Evolutionary conservation across 2,888 invertebrate species (phyloP).

Genomic region (Caradrina kadenii): DNA sequence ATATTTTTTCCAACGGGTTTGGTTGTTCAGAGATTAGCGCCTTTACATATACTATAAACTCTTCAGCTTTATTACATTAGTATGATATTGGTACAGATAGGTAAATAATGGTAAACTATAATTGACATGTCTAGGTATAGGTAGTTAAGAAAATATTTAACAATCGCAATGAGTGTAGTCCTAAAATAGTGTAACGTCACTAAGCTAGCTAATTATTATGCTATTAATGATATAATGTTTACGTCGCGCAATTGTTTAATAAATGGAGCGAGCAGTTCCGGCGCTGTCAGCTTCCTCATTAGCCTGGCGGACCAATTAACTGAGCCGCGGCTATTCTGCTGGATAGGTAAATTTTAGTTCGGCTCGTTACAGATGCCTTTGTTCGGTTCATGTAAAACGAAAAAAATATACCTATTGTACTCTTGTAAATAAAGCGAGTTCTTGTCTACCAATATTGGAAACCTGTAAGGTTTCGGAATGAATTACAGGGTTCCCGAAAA

Average conservation of each 20-base stretch:
- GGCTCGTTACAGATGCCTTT: constrained; percentile 52
- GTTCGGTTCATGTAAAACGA: constrained; percentile 42
- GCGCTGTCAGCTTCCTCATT: constrained; percentile 89
- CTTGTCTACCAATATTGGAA: constrained; percentile 1
- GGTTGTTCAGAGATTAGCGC: no score
- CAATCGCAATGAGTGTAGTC: neutral
- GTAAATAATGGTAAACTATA: no score
- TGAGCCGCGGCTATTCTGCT: constrained; percentile 77
- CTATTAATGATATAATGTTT: constrained; percentile 81
- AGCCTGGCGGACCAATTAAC: constrained; percentile 85
- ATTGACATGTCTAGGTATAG: neutral
- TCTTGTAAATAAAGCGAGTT: constrained; percentile 6
- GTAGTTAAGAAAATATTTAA: constrained; percentile 3
- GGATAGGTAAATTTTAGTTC: constrained; percentile 79
- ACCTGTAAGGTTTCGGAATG: neutral
- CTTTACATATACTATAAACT: no score
- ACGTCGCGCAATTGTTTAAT: constrained; percentile 83
- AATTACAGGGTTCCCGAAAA: neutral
- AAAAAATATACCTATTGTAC: constrained; percentile 9
- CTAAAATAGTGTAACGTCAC: constrained; percentile 55
- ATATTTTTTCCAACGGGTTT: no score
- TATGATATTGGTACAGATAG: no score
- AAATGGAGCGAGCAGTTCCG: constrained; percentile 88
- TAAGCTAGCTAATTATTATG: constrained; percentile 63
- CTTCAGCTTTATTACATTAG: no score